phyloP scores from a whole-genome alignment of 2,797 vertebrate species.

The Jordanella pulchra region DNA sequence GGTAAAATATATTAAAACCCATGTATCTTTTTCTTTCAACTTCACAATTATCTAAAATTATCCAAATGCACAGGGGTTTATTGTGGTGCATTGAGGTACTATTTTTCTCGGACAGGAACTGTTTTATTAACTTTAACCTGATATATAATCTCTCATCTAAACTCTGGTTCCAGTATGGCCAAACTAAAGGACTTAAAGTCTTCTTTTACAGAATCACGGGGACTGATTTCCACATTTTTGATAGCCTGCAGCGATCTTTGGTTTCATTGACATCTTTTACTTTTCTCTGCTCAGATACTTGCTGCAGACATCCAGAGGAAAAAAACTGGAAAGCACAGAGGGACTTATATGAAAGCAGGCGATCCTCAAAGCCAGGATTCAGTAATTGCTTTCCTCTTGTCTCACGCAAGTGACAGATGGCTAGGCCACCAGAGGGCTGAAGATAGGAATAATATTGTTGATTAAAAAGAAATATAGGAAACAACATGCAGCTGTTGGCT shows the following conservation, averaged over 20 bases:
- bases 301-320: conserved; percentile 43
- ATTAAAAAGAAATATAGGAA: conserved; percentile 79
- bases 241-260: conserved; percentile 46
- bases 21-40: background rate
- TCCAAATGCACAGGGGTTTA: background rate
- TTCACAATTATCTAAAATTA: background rate
- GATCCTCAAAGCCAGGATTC: conserved; percentile 74
- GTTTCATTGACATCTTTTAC: conserved; percentile 56
- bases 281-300: conserved; percentile 49
- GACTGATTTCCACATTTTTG: conserved; percentile 51
- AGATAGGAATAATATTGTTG: conserved; percentile 80
- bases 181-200: conserved; percentile 40
- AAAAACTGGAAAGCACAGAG: conserved; percentile 59
- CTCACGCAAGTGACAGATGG: conserved; percentile 82
- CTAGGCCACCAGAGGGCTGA: conserved; percentile 72
- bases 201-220: conserved; percentile 34
- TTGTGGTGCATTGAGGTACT: background rate
- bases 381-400: conserved; percentile 78
- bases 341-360: conserved; percentile 67
- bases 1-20: background rate
- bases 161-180: conserved; percentile 36
- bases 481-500: conserved; percentile 78
- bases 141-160: conserved; percentile 37
- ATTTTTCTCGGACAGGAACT: too few relatives aligned
- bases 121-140: conserved; percentile 15